A percentile compares a stretch with the other conserved stretches of the same genome.
These are phyloP conservation scores for Polypterus bichir DNA, from an alignment of 2,113 vertebrate species.

Conservation along the genomic window DNA sequence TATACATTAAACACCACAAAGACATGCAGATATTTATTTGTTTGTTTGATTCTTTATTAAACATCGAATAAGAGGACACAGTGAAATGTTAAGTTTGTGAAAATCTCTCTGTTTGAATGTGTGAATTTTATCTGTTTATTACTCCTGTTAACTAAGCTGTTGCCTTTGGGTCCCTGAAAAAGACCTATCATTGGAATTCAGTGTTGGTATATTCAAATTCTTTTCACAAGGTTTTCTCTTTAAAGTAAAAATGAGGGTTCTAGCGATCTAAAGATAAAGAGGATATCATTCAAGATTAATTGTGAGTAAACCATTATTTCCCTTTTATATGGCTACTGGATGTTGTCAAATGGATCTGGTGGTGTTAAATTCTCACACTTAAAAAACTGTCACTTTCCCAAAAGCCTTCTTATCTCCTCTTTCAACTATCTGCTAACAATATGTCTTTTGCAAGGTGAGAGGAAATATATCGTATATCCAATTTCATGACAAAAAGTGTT, in stretches of 20 bases:
- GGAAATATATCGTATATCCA: too few species aligned
- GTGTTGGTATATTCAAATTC: conserved; percentile 29
- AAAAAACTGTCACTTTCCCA: conserved; percentile 35
- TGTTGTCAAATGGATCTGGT: conserved; percentile 27
- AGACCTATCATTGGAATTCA: conserved; percentile 21
- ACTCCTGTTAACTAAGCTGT: neutral
- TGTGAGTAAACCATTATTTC: conserved; percentile 48
- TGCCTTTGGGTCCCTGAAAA: conserved; percentile 22
- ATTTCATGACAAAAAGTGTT: conserved; percentile 39
- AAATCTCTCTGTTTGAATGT: too few species aligned
- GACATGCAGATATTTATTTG: too few species aligned
- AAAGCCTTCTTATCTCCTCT: conserved; percentile 36
- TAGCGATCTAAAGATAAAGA: conserved; percentile 31
- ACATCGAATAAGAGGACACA: too few species aligned
- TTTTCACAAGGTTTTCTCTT: conserved; percentile 20
- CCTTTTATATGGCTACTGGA: conserved; percentile 71
- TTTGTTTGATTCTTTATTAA: too few species aligned
- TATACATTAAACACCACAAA: too few species aligned
- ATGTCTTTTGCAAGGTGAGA: conserved; percentile 60
- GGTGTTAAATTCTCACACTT: conserved; percentile 54
- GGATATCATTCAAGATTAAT: conserved; percentile 34
- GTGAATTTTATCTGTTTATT: neutral
- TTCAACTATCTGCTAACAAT: conserved; percentile 78
- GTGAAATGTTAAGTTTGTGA: too few species aligned
- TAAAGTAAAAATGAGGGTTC: conserved; percentile 6